Evolutionary conservation across 2,113 vertebrate species (phyloP).

Genomic region (Oophaga pumilio): DNA sequence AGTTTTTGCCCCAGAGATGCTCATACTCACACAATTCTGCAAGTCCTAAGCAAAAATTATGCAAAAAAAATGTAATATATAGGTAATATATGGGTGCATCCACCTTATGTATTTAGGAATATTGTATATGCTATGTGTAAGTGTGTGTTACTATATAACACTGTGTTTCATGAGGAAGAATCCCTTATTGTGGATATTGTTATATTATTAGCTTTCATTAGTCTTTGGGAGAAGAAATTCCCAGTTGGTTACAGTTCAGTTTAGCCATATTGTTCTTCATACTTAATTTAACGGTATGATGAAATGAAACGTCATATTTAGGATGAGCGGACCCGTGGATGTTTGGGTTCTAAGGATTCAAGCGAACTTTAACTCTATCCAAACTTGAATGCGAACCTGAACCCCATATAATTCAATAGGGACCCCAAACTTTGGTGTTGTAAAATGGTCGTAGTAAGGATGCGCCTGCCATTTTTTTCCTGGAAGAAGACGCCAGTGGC

Average conservation of each 20-base stretch:
- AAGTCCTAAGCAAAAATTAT: too few relatives aligned
- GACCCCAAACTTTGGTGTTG: too few relatives aligned
- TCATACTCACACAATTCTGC: neutral
- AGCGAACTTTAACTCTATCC: too few relatives aligned
- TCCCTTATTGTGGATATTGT: neutral
- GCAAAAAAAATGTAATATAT: neutral
- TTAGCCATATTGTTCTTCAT: neutral
- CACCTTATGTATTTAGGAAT: neutral
- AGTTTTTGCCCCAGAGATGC: neutral
- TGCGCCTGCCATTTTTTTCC: too few relatives aligned
- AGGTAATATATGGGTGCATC: neutral
- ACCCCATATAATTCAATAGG: too few relatives aligned
- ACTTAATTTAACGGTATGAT: neutral
- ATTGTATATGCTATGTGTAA: neutral
- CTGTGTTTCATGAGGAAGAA: neutral
- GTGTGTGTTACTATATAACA: neutral
- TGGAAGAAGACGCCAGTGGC: too few relatives aligned
- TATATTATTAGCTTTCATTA: neutral
- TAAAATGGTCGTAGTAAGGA: too few relatives aligned
- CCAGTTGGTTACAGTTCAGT: neutral
- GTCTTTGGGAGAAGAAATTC: neutral
- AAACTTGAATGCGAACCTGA: too few relatives aligned
- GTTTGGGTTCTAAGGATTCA: too few relatives aligned
- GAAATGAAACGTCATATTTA: too few relatives aligned
- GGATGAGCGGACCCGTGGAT: too few relatives aligned